Base-by-base conservation (phyloP, 2,888 invertebrate species). In the Heliconius ethilla region DNA sequence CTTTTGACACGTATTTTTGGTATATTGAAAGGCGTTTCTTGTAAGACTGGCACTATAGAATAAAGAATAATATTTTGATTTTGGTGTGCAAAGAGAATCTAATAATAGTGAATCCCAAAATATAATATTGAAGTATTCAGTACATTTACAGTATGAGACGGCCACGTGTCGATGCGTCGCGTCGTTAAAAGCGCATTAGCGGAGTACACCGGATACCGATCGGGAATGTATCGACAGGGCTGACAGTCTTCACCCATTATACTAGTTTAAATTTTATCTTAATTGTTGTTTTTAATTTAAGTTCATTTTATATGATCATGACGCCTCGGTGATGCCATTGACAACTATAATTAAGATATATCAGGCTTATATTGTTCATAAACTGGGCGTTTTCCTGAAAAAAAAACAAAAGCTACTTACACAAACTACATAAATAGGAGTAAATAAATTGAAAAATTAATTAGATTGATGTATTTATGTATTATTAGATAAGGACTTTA, bases 181-280 rank as follows among this genome's bases (percentile, higher is more conserved):
- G 83, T 84, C 84, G 83, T 84, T 84, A 83, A 84, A 83, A 83
- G 89, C 89, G 83, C 91, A 90, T 91, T 90, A 91, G 87, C 87
- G 74, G 55, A 33, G 55, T 29, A 55, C 59, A 63, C 73, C 67
- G 73, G 72, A 55, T 65, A 55, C 33, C 33, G 67, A 69, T 70
- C 40, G 77, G 73, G 40, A 27, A 65, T 62, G 37, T 72, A 72
- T 72, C 72, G 72, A 72, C 55, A 33, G 55, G 33, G 59, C 33
- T 18, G 67, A 67, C 67, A 67, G n/a, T n/a, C 40, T 67, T 67
- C 33, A 67, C 11, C 6, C 5, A 67, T 67, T 67, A 67, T 67
- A 25, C 40, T 67, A 11, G 37, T 67, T 67, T 67, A 40, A n/a
- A 40, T 67, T 25, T 62, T 40, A 67, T 67, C 67, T 67, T 67